phyloP scores from a whole-genome alignment of 2,888 invertebrate species.

The Tetheella fluctuosa region DNA sequence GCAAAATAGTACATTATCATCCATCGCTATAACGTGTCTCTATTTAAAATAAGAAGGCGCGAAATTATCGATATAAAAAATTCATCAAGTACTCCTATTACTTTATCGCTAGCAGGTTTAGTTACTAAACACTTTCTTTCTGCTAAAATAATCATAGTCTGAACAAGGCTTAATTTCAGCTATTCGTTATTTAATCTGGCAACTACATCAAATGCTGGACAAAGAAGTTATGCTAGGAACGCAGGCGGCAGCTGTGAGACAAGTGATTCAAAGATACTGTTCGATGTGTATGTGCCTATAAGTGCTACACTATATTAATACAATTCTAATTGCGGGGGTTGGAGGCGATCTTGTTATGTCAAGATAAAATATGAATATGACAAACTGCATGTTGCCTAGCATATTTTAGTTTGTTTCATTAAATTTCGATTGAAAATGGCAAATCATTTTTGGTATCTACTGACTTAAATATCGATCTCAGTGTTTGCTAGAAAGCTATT shows the following conservation, averaged over 20 bases:
- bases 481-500: too few species aligned
- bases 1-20: too few species aligned
- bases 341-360: neutral
- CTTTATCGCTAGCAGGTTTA: neutral
- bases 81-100: too few species aligned
- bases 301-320: constrained; percentile 8
- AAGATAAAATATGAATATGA: constrained; percentile 1
- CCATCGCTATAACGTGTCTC: too few species aligned
- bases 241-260: constrained; percentile 18
- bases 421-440: neutral
- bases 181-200: constrained; percentile 7
- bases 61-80: too few species aligned
- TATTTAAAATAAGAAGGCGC: too few species aligned
- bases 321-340: constrained; percentile 1
- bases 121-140: neutral
- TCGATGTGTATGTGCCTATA: constrained; percentile 1
- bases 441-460: too few species aligned
- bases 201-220: constrained; percentile 10
- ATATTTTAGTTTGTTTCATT: constrained; percentile 1
- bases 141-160: neutral
- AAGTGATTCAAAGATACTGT: constrained; percentile 18
- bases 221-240: constrained; percentile 14
- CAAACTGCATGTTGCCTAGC: neutral
- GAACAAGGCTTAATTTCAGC: neutral
- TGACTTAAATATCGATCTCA: too few species aligned